Evolutionary conservation across 2,797 vertebrate species (phyloP), one percentile per base, ranked within the genome.

Genomic region (Tinamus major): DNA sequence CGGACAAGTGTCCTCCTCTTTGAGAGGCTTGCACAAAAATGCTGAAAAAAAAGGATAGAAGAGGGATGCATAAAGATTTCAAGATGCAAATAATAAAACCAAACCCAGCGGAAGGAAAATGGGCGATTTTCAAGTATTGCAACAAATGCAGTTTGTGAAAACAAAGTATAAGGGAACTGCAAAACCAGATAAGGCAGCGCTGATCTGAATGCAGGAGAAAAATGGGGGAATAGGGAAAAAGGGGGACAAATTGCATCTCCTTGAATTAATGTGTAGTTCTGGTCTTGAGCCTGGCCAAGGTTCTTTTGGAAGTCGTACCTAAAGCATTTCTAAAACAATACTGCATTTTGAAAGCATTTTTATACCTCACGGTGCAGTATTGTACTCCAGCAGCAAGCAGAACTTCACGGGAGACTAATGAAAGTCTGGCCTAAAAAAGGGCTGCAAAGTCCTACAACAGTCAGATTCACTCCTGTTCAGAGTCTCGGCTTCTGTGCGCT

Each of bases 391-490:
- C 26, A 49, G 35, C 18, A 5, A 31, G 21, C 48, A 18, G 29
- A 75, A 49, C 19, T 21, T 58, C 6, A 6, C 2, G 29, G 42
- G 37, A 13, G 5, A 1, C 14, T 2, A 10, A 44, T 13, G n/a
- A 10, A 24, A 17, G 1, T 63, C 56, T 26, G 56, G 31, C 70
- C 18, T 6, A 10, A 33, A 51, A 59, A 44, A 5, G 17, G 41
- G 27, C 26, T 41, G 33, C 1, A 1, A 46, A 55, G 53, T 13
- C 18, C 0, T 20, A 10, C 33, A 6, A 8, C 6, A 13, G 41
- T 29, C 15, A 7, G 19, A 9, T 33, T 49, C 1, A 2, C 44
- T 31, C 35, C 44, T 2, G 5, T 13, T n/a, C 2, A 1, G 4
- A 8, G 17, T 19, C 20, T n/a, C 29, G 65, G 33, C 65, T 77